Base-by-base conservation (phyloP, 2,113 vertebrate genomes). In the Uria lomvia region DNA sequence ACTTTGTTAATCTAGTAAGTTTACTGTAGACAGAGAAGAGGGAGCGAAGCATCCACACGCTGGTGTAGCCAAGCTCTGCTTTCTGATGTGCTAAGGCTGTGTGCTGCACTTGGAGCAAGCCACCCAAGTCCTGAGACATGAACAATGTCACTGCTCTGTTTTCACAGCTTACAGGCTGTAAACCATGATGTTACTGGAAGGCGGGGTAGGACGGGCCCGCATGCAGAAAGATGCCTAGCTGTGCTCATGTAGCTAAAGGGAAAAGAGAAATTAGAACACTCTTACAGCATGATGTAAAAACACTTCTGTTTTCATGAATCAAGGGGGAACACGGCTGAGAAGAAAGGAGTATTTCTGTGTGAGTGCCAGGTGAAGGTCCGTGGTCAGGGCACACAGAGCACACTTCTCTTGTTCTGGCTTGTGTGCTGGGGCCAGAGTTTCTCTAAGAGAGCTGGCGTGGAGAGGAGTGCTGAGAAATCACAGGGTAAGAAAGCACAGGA, bases 231-330 rank as follows among this genome's bases (percentile, higher is more conserved):
- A 59, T 24, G 5, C n/a, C 42, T 62, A 22, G 2, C n/a, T 67
- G 30, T 45, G 9, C 12, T 71, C 30, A n/a, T 4, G 32, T 9
- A 68, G 42, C 15, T 68, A 24, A 71, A 60, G 26, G 18, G 20
- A 88, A 92, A 90, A 65, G 7, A 3, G 50, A 78, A 75, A 88
- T 30, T 36, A 66, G n/a, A 76, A 21, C 16, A 24, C 24, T 45
- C 24, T 67, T 63, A 65, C 8, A 67, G 12, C n/a, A 71, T 6
- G 19, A 71, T 30, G 42, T 40, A 76, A 65, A 91, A 77, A 26
- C 24, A 63, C 5, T 15, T 40, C 4, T 1, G 5, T 23, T 77
- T 62, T 45, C 5, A 5, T 17, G 2, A 30, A 45, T 0, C 0
- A 4, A 49, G 6, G 23, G 13, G 17, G 10, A 81, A 70, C 12